These are phyloP conservation scores for Lepus americanus DNA, from an alignment of 2,113 vertebrate genomes.

Conservation along the genomic window DNA sequence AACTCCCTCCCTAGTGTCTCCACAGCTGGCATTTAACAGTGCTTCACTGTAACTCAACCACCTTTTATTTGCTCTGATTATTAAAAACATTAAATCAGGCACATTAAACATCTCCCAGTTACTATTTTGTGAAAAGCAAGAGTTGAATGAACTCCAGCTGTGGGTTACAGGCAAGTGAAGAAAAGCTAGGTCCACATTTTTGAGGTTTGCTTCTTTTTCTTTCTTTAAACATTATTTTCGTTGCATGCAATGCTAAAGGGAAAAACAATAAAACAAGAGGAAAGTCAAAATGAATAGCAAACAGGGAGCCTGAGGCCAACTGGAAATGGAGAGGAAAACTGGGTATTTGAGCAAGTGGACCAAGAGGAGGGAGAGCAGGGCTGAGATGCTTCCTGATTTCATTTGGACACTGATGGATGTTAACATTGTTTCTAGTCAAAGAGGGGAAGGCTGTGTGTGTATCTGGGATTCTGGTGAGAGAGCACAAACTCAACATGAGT, in stretches of 20 bases:
- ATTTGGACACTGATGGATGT: constrained; percentile 76
- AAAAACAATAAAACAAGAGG: constrained; percentile 27
- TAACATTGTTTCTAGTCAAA: constrained; percentile 36
- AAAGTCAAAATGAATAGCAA: constrained; percentile 70
- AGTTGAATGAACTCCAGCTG: constrained; percentile 78
- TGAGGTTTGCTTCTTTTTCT: constrained; percentile 74
- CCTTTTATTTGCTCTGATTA: constrained; percentile 85
- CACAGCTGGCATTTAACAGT: constrained; percentile 84
- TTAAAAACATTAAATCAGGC: constrained; percentile 90
- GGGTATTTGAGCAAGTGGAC: background rate
- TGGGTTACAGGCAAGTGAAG: constrained; percentile 79
- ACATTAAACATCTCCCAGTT: constrained; percentile 79
- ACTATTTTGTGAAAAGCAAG: constrained; percentile 81
- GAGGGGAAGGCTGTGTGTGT: constrained; percentile 76
- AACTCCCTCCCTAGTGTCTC: constrained; percentile 77
- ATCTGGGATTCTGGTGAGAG: constrained; percentile 77
- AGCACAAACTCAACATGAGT: constrained; percentile 78
- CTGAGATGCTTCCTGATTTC: constrained; percentile 70
- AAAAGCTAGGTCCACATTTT: constrained; percentile 58
- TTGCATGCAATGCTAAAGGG: constrained; percentile 74
- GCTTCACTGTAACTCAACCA: constrained; percentile 81
- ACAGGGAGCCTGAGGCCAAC: constrained; percentile 42
- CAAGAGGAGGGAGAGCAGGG: constrained; percentile 43
- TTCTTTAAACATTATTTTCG: constrained; percentile 80
- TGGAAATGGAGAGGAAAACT: constrained; percentile 21